phyloP scores from a whole-genome alignment of 2,888 invertebrate species.

The Carpatolechia fugitivella region DNA sequence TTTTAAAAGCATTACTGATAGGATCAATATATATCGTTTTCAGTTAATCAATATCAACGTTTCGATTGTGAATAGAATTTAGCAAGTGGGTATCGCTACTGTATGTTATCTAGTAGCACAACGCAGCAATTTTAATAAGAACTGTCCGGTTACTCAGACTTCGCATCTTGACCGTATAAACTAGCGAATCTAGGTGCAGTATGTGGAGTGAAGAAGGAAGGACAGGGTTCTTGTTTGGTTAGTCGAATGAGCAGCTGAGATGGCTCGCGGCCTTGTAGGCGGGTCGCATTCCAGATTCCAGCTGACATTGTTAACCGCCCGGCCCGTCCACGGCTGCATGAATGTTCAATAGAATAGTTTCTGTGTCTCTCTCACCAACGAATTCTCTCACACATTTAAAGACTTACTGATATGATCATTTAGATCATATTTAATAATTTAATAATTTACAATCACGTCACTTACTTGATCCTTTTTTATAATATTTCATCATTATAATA shows the following conservation, averaged over 20 bases:
- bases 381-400: no score
- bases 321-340: background rate
- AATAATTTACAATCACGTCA: no score
- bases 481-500: no score
- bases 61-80: background rate
- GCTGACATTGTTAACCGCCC: conserved; percentile 59
- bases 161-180: background rate
- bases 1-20: conserved; percentile 8
- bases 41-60: conserved; percentile 24
- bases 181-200: background rate
- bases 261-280: conserved; percentile 68
- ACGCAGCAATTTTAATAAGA: background rate
- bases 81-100: background rate
- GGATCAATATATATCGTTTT: conserved; percentile 5
- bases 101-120: conserved; percentile 5
- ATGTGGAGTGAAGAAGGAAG: background rate
- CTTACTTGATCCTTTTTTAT: no score
- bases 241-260: conserved; percentile 6
- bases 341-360: conserved; percentile 6
- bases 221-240: conserved; percentile 3
- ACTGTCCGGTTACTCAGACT: background rate
- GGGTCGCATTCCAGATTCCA: conserved; percentile 73
- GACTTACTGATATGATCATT: no score
- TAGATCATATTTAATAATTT: no score
- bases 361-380: background rate